Percentiles rank a stretch among this genome's conserved stretches.
Evolutionary conservation across 2,797 vertebrate species (phyloP).

Genomic region (Octomys mimax): DNA sequence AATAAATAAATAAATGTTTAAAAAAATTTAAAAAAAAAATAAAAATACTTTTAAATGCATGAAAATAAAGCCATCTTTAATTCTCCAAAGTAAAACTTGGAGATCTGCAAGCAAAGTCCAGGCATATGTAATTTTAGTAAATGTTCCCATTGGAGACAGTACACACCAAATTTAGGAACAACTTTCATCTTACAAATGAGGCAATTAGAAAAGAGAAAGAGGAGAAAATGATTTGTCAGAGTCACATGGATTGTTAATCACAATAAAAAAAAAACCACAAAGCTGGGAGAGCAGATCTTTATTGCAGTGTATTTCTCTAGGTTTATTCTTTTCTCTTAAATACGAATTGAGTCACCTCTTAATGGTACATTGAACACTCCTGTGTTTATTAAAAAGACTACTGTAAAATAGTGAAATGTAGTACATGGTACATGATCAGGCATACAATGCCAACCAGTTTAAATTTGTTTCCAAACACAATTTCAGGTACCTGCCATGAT

Average conservation of each 20-base stretch:
- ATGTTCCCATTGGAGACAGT: neutral
- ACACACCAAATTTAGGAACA: neutral
- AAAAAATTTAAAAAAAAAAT: too few relatives aligned
- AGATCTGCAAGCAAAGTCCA: neutral
- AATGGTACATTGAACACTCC: neutral
- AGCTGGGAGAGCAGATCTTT: neutral
- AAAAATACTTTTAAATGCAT: neutral
- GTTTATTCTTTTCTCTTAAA: constrained; percentile 11
- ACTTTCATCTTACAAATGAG: neutral
- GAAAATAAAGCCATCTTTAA: neutral
- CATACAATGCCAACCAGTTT: neutral
- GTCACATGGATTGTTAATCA: neutral
- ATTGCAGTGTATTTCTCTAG: neutral
- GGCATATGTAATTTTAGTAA: neutral
- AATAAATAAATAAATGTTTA: too few relatives aligned
- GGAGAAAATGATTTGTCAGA: neutral
- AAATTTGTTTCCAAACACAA: constrained; percentile 20
- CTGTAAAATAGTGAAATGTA: neutral
- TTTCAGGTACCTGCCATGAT: neutral
- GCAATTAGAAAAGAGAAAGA: neutral
- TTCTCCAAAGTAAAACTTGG: neutral
- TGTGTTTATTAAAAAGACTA: neutral
- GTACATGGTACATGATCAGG: neutral
- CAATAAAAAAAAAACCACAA: neutral
- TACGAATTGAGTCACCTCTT: neutral